Conservation (phyloP, 2,797 vertebrate genomes). For the Hydrocynus forskahlii region DNA sequence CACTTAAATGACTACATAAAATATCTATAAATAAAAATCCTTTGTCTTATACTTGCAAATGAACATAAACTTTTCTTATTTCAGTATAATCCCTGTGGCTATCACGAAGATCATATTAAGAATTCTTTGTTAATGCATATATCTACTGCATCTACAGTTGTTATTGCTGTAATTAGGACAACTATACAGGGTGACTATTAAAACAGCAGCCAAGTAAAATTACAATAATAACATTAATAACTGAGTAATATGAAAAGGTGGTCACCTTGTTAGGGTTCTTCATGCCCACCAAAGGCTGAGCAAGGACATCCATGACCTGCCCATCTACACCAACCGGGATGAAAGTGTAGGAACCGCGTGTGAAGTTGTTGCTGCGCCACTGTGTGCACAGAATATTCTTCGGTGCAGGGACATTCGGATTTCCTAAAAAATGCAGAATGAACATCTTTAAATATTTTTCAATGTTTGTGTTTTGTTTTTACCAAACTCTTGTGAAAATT, state of each 20-base stretch:
- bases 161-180: background rate
- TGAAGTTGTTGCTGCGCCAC: constrained; percentile 56
- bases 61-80: background rate
- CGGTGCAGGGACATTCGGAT: constrained; percentile 48
- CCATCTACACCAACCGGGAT: constrained; percentile 55
- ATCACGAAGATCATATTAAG: background rate
- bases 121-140: too few species aligned
- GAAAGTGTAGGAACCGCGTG: constrained; percentile 49
- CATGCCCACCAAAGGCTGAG: constrained; percentile 52
- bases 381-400: constrained; percentile 53
- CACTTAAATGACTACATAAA: background rate
- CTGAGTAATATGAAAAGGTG: background rate
- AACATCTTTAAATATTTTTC: background rate
- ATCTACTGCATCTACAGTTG: too few species aligned
- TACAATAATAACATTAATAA: too few species aligned
- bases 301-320: constrained; percentile 54
- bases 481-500: too few species aligned
- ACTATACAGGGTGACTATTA: background rate
- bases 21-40: background rate
- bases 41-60: background rate
- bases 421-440: constrained; percentile 35
- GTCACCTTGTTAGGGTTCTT: constrained; percentile 43
- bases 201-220: too few species aligned
- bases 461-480: too few species aligned
- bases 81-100: background rate